Percentiles rank a stretch among this genome's conserved stretches.
Evolutionary conservation across 1,140 invertebrate species (phyloP).

Genomic region (Leucophenga varia): DNA sequence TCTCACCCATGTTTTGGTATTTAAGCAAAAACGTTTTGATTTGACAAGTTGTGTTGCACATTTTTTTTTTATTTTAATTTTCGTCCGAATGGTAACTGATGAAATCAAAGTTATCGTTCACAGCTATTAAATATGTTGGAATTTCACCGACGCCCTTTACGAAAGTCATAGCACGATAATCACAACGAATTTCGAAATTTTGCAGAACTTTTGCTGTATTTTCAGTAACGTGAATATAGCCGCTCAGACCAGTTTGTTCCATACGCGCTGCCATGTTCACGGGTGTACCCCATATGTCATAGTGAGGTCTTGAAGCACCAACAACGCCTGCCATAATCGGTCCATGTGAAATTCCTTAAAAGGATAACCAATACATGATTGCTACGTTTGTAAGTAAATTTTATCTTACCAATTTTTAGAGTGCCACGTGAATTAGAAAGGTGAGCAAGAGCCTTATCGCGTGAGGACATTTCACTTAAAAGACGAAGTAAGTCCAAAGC

Average conservation of each 20-base stretch:
- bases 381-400: too few relatives aligned
- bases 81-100: slow-evolving; percentile 5
- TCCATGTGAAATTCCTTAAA: slow-evolving; percentile 71
- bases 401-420: too few relatives aligned
- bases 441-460: too few relatives aligned
- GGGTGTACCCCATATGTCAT: slow-evolving; percentile 86
- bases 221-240: slow-evolving; percentile 75
- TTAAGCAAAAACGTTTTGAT: too few relatives aligned
- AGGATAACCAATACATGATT: too few relatives aligned
- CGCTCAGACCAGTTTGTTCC: slow-evolving; percentile 74
- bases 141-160: slow-evolving; percentile 74
- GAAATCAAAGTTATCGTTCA: slow-evolving; percentile 63
- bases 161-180: slow-evolving; percentile 65
- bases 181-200: slow-evolving; percentile 66
- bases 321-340: slow-evolving; percentile 86
- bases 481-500: slow-evolving; percentile 47
- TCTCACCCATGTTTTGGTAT: too few relatives aligned
- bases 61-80: too few relatives aligned
- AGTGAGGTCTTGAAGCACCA: slow-evolving; percentile 78
- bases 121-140: slow-evolving; percentile 69
- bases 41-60: too few relatives aligned
- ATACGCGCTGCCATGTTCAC: slow-evolving; percentile 91
- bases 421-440: too few relatives aligned
- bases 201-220: slow-evolving; percentile 71
- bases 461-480: too few relatives aligned